Evolutionary conservation across 2,888 invertebrate species (phyloP).

Genomic region (Hirtodrosophila histrioides): DNA sequence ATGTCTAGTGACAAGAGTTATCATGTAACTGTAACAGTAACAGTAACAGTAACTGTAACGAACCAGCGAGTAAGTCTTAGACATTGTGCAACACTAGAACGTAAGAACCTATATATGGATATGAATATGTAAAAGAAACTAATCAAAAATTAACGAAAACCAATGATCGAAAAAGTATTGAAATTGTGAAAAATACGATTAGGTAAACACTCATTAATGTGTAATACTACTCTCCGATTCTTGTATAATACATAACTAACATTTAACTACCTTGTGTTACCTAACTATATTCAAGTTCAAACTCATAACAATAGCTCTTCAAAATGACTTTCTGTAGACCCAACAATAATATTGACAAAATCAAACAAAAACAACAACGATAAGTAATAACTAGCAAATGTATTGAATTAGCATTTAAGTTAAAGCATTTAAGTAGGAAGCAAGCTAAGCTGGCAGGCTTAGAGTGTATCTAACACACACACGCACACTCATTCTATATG

Average conservation of each 20-base stretch:
- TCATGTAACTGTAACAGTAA: slow-evolving; percentile 29
- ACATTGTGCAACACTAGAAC: slow-evolving; percentile 50
- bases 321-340: slow-evolving; percentile 48
- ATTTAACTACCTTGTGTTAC: slow-evolving; percentile 21
- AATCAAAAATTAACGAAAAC: not conserved
- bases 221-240: slow-evolving; percentile 15
- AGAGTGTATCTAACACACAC: slow-evolving; percentile 22
- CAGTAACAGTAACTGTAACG: slow-evolving; percentile 27
- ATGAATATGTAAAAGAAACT: slow-evolving; percentile 12
- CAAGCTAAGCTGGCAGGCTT: slow-evolving; percentile 32
- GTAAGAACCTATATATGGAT: slow-evolving; percentile 27
- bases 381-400: slow-evolving; percentile 57
- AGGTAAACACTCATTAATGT: slow-evolving; percentile 26
- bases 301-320: slow-evolving; percentile 67
- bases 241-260: slow-evolving; percentile 39
- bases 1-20: slow-evolving; percentile 1
- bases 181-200: slow-evolving; percentile 26
- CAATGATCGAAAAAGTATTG: slow-evolving; percentile 4
- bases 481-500: slow-evolving; percentile 12
- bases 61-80: slow-evolving; percentile 54
- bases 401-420: slow-evolving; percentile 59
- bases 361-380: slow-evolving; percentile 35
- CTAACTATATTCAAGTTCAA: slow-evolving; percentile 39
- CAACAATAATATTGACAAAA: slow-evolving; percentile 27
- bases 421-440: slow-evolving; percentile 41